Percentiles rank a stretch among this genome's conserved stretches.
These are phyloP conservation scores for Mionectes macconnelli DNA, from an alignment of 2,113 vertebrate genomes.

Conservation along the genomic window DNA sequence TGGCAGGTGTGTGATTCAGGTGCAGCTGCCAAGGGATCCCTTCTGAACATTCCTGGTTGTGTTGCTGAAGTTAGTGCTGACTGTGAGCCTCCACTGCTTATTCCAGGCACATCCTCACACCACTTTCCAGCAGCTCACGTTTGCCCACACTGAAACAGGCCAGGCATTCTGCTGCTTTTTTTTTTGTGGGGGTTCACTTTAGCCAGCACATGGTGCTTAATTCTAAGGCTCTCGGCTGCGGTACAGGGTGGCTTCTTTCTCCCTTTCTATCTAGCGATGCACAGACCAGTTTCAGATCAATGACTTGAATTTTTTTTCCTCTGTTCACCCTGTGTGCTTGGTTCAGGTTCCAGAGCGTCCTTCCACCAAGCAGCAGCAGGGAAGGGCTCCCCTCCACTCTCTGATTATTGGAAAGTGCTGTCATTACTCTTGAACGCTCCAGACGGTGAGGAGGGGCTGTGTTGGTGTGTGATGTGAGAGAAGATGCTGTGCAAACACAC, in stretches of 20 bases:
- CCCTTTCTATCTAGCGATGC: not conserved
- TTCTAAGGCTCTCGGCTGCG: conserved; percentile 1
- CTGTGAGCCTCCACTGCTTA: conserved; percentile 2
- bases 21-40: not conserved
- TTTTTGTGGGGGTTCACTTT: not conserved
- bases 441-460: not conserved
- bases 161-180: conserved; percentile 1
- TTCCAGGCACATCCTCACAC: conserved; percentile 15
- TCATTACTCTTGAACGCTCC: not conserved
- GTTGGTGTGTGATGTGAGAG: not conserved
- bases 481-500: not conserved
- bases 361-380: not conserved
- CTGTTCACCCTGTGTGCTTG: not conserved
- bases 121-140: conserved; percentile 6
- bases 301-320: not conserved
- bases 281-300: not conserved
- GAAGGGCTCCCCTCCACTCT: not conserved
- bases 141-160: conserved; percentile 24
- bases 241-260: not conserved
- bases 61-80: not conserved
- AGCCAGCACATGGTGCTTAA: not conserved
- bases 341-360: not conserved
- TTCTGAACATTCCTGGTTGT: not conserved
- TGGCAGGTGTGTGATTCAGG: not conserved
- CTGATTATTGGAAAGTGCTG: not conserved